These are phyloP conservation scores for Anguilla rostrata DNA, from an alignment of 2,113 vertebrate species.

Conservation along the genomic window DNA sequence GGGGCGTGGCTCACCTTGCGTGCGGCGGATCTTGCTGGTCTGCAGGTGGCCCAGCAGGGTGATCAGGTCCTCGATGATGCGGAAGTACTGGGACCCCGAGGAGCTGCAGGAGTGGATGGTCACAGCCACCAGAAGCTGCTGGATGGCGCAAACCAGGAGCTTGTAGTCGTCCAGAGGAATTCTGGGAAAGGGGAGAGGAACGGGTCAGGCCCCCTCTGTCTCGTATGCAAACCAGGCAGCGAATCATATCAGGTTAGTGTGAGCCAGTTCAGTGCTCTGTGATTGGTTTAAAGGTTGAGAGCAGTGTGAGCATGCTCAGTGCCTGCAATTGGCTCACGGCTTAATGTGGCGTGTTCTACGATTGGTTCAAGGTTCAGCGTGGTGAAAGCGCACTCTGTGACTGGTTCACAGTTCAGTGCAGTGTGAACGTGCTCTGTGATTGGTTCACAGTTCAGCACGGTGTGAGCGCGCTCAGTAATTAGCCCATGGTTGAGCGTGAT, in stretches of 20 bases:
- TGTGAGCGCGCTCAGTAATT: too few species aligned
- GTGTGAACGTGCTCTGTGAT: too few species aligned
- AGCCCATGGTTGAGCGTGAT: too few species aligned
- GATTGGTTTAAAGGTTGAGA: too few species aligned
- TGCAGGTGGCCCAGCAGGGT: slow-evolving; percentile 92
- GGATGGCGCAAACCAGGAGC: slow-evolving; percentile 89
- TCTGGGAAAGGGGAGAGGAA: slow-evolving; percentile 58
- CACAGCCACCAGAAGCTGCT: slow-evolving; percentile 89
- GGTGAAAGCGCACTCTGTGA: background rate
- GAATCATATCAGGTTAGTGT: background rate
- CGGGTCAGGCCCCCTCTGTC: background rate
- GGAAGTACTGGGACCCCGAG: slow-evolving; percentile 94
- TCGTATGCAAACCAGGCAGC: too few species aligned
- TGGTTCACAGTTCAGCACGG: too few species aligned
- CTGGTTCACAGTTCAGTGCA: background rate
- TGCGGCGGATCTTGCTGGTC: slow-evolving; percentile 86
- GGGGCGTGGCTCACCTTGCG: slow-evolving; percentile 77
- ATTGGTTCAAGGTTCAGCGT: background rate
- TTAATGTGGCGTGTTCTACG: background rate
- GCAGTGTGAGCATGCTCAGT: too few species aligned
- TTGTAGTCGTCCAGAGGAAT: slow-evolving; percentile 89
- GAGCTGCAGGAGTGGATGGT: slow-evolving; percentile 97
- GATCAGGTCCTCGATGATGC: slow-evolving; percentile 96
- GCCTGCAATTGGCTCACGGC: background rate
- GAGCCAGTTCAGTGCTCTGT: too few species aligned